Conservation (phyloP, 2,888 invertebrate genomes). For the Sesamia inferens region DNA sequence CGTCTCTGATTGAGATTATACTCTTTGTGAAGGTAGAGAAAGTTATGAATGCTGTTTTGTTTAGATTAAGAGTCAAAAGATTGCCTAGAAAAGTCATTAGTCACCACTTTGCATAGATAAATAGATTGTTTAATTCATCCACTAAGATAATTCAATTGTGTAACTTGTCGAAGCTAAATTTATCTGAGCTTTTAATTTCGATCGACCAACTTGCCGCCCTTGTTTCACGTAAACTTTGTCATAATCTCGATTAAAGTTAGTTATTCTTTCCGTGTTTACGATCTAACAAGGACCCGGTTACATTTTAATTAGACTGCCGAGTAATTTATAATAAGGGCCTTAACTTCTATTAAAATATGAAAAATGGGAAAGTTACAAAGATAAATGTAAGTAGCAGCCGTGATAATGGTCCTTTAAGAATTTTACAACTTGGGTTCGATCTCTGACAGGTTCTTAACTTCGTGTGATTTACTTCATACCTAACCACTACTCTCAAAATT, state of each 20-base stretch:
- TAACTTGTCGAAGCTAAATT: constrained; percentile 58
- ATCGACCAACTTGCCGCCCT: constrained; percentile 63
- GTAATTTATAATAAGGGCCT: constrained; percentile 19
- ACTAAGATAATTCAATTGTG: constrained; percentile 44
- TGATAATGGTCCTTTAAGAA: too few species aligned
- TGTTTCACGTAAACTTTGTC: constrained; percentile 56
- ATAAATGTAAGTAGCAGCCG: background rate
- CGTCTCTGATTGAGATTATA: too few species aligned
- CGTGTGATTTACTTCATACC: too few species aligned
- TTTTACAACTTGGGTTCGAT: too few species aligned
- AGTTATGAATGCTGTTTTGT: too few species aligned
- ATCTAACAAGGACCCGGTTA: constrained; percentile 20
- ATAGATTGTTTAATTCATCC: constrained; percentile 2
- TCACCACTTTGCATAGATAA: too few species aligned
- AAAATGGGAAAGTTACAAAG: background rate
- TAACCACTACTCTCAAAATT: too few species aligned
- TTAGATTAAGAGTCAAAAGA: too few species aligned
- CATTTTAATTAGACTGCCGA: constrained; percentile 22
- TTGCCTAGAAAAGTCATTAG: too few species aligned
- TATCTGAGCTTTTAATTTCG: constrained; percentile 62
- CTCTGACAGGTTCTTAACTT: too few species aligned
- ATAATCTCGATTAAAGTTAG: constrained; percentile 36
- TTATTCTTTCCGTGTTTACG: constrained; percentile 37
- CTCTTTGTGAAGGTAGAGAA: too few species aligned
- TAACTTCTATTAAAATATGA: background rate